phyloP scores from a whole-genome alignment of 2,113 vertebrate species.

The Ictalurus punctatus region DNA sequence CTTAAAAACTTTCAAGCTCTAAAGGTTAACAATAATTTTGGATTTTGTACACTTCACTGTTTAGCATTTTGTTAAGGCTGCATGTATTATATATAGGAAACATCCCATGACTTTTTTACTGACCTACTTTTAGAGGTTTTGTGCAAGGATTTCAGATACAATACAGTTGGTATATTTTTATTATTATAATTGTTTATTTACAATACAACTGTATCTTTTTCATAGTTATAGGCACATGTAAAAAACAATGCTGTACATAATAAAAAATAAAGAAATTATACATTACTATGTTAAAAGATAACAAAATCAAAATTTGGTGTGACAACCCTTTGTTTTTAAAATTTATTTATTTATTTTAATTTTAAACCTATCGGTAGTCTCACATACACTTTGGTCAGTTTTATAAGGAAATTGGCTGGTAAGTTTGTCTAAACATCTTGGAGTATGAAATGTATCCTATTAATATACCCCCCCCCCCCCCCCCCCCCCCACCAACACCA shows the following conservation, averaged over 20 bases:
- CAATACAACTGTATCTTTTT: background rate
- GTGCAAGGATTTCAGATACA: background rate
- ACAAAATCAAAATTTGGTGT: background rate
- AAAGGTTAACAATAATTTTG: background rate
- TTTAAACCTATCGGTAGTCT: background rate
- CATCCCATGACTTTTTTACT: background rate
- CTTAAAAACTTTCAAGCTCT: too few relatives aligned
- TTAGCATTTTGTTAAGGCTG: background rate
- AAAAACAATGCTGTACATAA: background rate
- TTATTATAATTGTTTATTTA: background rate
- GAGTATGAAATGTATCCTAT: background rate
- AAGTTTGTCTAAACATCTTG: background rate
- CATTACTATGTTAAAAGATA: background rate
- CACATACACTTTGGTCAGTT: background rate
- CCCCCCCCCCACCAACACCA: too few relatives aligned
- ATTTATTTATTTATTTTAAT: too few relatives aligned
- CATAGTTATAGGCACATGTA: background rate
- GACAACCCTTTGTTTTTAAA: background rate
- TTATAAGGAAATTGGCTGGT: background rate
- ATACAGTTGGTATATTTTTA: background rate
- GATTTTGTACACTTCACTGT: background rate
- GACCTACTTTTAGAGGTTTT: background rate
- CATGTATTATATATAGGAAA: background rate
- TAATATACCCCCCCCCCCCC: background rate
- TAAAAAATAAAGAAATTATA: background rate